Evolutionary conservation across 2,888 invertebrate genomes (phyloP).

Genomic region (Platynereis dumerilii): DNA sequence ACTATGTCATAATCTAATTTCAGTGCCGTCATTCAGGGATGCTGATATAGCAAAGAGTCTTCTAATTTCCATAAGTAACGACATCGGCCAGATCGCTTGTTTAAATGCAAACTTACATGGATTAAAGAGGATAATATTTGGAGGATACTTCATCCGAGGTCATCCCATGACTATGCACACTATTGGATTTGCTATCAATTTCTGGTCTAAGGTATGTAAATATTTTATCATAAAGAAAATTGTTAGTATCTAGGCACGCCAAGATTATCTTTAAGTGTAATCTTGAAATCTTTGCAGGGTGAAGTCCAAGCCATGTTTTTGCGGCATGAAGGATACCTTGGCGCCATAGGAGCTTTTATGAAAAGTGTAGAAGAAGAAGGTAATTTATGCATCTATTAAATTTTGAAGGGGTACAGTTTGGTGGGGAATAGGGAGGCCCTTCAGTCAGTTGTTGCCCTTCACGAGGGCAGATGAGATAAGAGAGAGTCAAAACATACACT

Average conservation of each 20-base stretch:
- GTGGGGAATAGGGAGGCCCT: too few species aligned
- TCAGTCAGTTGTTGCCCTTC: too few species aligned
- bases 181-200: slow-evolving; percentile 73
- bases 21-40: slow-evolving; percentile 31
- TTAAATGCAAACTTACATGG: slow-evolving; percentile 73
- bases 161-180: slow-evolving; percentile 76
- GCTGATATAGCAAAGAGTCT: slow-evolving; percentile 73
- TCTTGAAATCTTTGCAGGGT: too few species aligned
- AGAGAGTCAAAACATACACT: too few species aligned
- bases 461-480: too few species aligned
- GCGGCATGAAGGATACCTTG: slow-evolving; percentile 75
- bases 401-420: too few species aligned
- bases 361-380: slow-evolving; percentile 71
- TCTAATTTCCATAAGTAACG: slow-evolving; percentile 73
- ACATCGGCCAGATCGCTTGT: slow-evolving; percentile 76
- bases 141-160: slow-evolving; percentile 74
- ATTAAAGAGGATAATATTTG: slow-evolving; percentile 72
- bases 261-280: too few species aligned
- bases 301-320: slow-evolving; percentile 73
- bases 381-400: too few species aligned
- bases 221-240: not conserved
- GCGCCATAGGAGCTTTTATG: slow-evolving; percentile 75
- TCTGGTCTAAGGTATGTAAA: slow-evolving; percentile 70
- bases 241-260: too few species aligned
- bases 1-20: too few species aligned